Evolutionary conservation across 1,140 invertebrate species (phyloP), one percentile per base, ranked within the genome.

Genomic region (Lanistes nyassanus): DNA sequence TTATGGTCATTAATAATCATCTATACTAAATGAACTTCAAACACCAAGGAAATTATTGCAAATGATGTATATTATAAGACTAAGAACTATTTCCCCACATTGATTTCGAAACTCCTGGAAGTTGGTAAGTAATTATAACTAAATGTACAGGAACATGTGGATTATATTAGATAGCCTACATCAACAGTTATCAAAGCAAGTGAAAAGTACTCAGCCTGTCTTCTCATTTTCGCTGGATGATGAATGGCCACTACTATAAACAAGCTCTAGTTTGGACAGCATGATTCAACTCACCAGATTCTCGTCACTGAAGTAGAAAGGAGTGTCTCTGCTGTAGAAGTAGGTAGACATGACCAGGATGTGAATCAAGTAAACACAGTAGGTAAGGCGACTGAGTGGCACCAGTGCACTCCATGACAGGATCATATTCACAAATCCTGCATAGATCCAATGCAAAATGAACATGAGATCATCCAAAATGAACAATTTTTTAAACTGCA

Each of bases 281-380:
- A 11, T 67, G 21, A 37, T 39, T 0, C 13, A 5, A 79, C 80
- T 75, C 53, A 81, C 80, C 68, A 77, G 11, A 47, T 77, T 72
- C 11, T 77, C 36, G 29, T 81, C 80, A 37, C 60, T 53, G 21
- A 75, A 53, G 36, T 60, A 64, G 56, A 79, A 56, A 0, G 56
- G 60, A 0, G 62, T 71, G 37, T 74, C 47, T 34, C 37, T 39
- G 29, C 65, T 77, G 58, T 4, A 71, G 36, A 68, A 80, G 58
- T 66, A 79, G 3, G 66, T 23, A 29, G 76, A 70, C 55, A 90
- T 80, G 29, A 90, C 79, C 36, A 90, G 76, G 11, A 90, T 85
- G 90, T 98, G 96, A 23, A 97, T 92, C 37, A 98, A 91, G 87
- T 97, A 98, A 6, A 95, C 94, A 86, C 94, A 95, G 88, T 97